Evolutionary conservation across 2,797 vertebrate species (phyloP), one percentile per base, ranked within the genome.

Genomic region (Lutjanus campechanus): DNA sequence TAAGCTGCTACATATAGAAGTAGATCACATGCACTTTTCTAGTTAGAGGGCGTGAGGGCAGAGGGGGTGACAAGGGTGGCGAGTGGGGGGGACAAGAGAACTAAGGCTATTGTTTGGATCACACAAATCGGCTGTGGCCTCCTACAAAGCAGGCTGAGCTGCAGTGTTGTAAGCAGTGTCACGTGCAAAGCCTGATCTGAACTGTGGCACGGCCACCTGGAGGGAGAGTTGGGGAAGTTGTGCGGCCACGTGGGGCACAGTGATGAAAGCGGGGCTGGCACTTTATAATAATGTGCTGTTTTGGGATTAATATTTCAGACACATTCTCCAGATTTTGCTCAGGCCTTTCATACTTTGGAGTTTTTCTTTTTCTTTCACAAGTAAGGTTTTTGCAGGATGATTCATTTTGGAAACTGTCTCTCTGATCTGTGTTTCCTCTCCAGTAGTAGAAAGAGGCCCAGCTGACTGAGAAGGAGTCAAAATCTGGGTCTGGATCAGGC

Each of bases 91-190:
- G 75, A 22, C 25, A n/a, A 68, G 82, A 85, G 79, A 92, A 91
- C 77, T 91, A 78, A 81, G 86, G 77, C 91, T 84, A 92, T 93
- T 94, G 94, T 95, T 94, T 89, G 58, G 64, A 88, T 93, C 89
- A 85, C 83, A 89, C 90, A 94, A 92, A 93, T 93, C 89, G 85
- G 91, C 91, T 87, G 84, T 84, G 79, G 62, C 71, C 85, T 71
- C 69, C 73, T 73, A 77, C 81, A 91, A 87, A 88, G 84, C 76
- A 84, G 77, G 81, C 88, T 90, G 86, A 92, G 88, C 92, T 63
- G 47, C 16, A 0, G 84, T 81, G 85, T 75, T 77, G 87, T 92
- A 91, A 94, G 90, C 60, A 51, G 63, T 7, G 50, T 93, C 93
- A 93, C 91, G 85, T 90, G 80, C 69, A 2, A 70, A 74, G 88